Evolutionary conservation across 2,888 invertebrate genomes (phyloP).

Genomic region (Andrena marginata): DNA sequence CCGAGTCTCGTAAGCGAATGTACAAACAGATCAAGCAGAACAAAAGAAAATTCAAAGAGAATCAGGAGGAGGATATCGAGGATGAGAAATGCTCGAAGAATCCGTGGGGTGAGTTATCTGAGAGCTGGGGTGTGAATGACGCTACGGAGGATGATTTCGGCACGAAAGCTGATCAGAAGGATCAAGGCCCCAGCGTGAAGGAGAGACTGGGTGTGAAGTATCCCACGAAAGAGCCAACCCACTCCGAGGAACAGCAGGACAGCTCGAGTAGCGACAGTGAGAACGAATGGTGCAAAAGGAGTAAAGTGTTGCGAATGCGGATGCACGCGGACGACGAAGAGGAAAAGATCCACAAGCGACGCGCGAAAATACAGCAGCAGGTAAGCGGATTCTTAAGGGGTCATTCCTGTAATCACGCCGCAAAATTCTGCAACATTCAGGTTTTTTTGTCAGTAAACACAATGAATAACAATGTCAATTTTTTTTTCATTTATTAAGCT

Average conservation of each 20-base stretch:
- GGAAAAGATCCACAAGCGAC: constrained; percentile 86
- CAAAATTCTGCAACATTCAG: too few species aligned
- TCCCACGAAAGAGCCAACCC: constrained; percentile 33
- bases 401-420: too few species aligned
- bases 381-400: constrained; percentile 57
- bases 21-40: constrained; percentile 75
- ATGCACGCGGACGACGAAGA: constrained; percentile 97
- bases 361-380: constrained; percentile 72
- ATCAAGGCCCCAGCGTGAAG: constrained; percentile 73
- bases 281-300: constrained; percentile 87
- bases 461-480: too few species aligned
- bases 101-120: constrained; percentile 91
- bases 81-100: constrained; percentile 85
- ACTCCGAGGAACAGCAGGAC: constrained; percentile 73
- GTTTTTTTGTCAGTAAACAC: too few species aligned
- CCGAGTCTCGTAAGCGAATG: constrained; percentile 85
- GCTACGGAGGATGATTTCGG: constrained; percentile 86
- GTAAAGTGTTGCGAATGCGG: constrained; percentile 91
- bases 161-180: constrained; percentile 50
- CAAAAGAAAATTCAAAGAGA: constrained; percentile 57
- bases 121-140: constrained; percentile 89
- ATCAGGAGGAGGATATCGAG: constrained; percentile 41
- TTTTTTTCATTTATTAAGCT: too few species aligned
- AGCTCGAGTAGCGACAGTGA: constrained; percentile 85
- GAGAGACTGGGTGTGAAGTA: constrained; percentile 75